Evolutionary conservation across 2,797 vertebrate genomes (phyloP).

Genomic region (Malacoctenus gilli): DNA sequence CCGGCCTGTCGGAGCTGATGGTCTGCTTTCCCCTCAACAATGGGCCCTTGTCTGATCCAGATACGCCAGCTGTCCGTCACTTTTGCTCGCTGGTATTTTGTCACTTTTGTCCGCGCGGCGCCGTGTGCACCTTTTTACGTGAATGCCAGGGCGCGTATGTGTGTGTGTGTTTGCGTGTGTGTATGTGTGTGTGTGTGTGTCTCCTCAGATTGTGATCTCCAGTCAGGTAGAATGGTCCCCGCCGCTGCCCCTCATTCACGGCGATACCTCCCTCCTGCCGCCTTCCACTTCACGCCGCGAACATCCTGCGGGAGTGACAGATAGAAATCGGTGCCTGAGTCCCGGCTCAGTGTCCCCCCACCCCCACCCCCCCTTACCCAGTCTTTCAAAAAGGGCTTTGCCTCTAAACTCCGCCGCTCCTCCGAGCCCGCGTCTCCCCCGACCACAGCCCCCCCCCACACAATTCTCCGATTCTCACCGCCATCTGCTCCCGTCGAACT

Average conservation of each 20-base stretch:
- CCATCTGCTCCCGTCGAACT: conserved; percentile 14
- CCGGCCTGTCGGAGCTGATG: conserved; percentile 44
- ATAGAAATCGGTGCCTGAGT: conserved; percentile 67
- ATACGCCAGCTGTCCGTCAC: conserved; percentile 72
- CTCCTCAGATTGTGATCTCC: conserved; percentile 75
- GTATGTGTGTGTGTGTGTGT: conserved; percentile 38
- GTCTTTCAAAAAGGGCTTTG: conserved; percentile 63
- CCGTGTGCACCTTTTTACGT: too few species aligned
- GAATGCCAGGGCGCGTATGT: conserved; percentile 5
- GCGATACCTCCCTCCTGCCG: conserved; percentile 61
- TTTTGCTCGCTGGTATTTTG: conserved; percentile 66
- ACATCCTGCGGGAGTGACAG: conserved; percentile 68
- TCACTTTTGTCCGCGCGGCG: conserved; percentile 56
- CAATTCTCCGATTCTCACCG: conserved; percentile 17
- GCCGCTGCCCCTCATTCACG: conserved; percentile 61
- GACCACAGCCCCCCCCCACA: too few species aligned
- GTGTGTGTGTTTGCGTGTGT: conserved; percentile 41
- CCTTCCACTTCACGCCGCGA: conserved; percentile 55
- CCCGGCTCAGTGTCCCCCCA: conserved; percentile 46
- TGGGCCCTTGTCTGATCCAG: conserved; percentile 67
- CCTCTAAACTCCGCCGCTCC: conserved; percentile 43
- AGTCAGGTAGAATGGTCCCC: conserved; percentile 66
- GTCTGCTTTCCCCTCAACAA: conserved; percentile 65
- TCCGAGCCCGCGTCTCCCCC: conserved; percentile 2
- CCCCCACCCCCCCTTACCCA: conserved; percentile 15